Conservation (phyloP, 2,888 invertebrate genomes). For the Coenonympha glycerion region DNA sequence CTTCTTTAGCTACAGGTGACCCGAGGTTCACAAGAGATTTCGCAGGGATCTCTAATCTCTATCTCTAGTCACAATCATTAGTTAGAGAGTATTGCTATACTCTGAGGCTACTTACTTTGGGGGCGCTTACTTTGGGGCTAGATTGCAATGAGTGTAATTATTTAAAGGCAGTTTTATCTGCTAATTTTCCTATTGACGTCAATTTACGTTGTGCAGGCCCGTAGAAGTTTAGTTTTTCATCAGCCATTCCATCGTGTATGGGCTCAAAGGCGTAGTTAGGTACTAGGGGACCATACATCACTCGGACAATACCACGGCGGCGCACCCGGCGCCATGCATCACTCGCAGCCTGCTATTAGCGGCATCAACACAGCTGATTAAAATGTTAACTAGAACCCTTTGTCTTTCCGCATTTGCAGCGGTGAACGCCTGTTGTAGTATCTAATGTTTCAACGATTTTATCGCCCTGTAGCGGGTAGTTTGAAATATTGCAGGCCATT, state of each 20-base stretch:
- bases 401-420: slow-evolving; percentile 17
- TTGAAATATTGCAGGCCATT: slow-evolving; percentile 16
- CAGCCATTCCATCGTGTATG: not conserved
- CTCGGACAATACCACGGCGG: slow-evolving; percentile 39
- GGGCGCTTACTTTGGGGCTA: no score
- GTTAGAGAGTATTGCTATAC: no score
- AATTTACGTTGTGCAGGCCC: no score
- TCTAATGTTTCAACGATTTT: slow-evolving; percentile 18
- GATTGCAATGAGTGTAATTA: no score
- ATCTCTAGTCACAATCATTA: no score
- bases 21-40: no score
- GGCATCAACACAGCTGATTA: slow-evolving; percentile 50
- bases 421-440: slow-evolving; percentile 14
- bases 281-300: slow-evolving; percentile 42
- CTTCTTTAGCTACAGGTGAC: no score
- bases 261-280: slow-evolving; percentile 1
- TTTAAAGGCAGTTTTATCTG: no score
- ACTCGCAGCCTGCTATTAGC: slow-evolving; percentile 47
- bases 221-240: no score
- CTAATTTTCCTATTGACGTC: no score
- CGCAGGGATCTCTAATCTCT: no score
- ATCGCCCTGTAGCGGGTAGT: slow-evolving; percentile 10
- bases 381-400: slow-evolving; percentile 55
- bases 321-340: slow-evolving; percentile 39
- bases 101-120: no score